phyloP scores from a whole-genome alignment of 37 sponge, comb jelly and placozoan species.

The Beroe forskalii region DNA sequence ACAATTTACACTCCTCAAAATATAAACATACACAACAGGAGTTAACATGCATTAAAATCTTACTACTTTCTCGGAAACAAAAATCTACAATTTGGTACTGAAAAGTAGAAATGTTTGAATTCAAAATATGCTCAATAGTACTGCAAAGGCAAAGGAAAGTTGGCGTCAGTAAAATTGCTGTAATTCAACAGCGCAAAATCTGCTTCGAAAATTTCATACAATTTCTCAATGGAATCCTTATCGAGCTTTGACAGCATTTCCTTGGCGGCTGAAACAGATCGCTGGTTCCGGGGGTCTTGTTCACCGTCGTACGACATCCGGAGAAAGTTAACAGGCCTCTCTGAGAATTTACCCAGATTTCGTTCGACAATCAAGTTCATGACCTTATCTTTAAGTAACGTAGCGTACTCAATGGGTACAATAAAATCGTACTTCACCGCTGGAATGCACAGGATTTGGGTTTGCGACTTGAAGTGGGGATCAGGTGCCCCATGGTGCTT shows the following conservation, averaged over 20 bases:
- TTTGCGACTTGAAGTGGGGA: neutral
- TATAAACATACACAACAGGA: too few relatives aligned
- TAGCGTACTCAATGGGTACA: slow-evolving; percentile 6
- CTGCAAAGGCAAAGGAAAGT: neutral
- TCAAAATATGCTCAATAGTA: neutral
- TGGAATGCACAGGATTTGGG: neutral
- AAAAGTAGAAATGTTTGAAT: neutral
- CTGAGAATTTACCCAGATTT: too few relatives aligned
- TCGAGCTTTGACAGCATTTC: neutral
- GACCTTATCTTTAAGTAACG: neutral
- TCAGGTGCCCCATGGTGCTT: neutral
- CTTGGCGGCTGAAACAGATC: neutral
- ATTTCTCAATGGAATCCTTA: neutral
- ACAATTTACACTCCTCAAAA: too few relatives aligned
- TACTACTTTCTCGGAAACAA: neutral
- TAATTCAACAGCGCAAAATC: neutral
- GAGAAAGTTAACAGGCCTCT: neutral
- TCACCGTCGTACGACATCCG: neutral
- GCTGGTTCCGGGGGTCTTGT: neutral
- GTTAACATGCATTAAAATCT: too few relatives aligned
- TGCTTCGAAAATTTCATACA: neutral
- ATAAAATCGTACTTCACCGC: slow-evolving; percentile 7
- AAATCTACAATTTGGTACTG: neutral
- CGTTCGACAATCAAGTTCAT: neutral
- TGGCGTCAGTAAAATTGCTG: slow-evolving; percentile 3